These are phyloP conservation scores for Tethea ocularis DNA, from an alignment of 2,888 invertebrate species.

Conservation along the genomic window DNA sequence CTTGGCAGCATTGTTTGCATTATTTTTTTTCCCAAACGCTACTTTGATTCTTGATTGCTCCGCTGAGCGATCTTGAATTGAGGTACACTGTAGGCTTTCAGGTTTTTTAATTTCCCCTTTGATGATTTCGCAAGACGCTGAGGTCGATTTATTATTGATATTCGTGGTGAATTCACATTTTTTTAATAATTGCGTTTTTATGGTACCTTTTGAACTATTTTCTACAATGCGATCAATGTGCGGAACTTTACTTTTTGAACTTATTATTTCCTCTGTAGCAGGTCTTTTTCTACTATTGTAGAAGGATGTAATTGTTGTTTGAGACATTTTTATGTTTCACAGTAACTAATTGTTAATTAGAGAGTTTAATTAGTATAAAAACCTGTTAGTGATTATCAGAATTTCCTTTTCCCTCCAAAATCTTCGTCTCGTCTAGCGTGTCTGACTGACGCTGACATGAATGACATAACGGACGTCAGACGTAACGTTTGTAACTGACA, in stretches of 20 bases:
- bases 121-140: constrained; percentile 11
- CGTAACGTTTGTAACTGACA: no score
- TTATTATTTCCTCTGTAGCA: constrained; percentile 86
- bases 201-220: constrained; percentile 49
- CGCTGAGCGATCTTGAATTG: background rate
- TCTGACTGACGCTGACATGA: no score
- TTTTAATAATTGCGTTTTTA: constrained; percentile 29
- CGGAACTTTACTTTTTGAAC: constrained; percentile 79
- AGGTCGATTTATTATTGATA: constrained; percentile 5
- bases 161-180: constrained; percentile 26
- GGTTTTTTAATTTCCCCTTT: constrained; percentile 17
- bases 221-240: constrained; percentile 55
- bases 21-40: constrained; percentile 64
- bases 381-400: background rate
- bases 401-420: background rate
- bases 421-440: background rate
- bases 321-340: constrained; percentile 84
- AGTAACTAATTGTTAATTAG: background rate
- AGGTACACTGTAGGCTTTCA: constrained; percentile 13
- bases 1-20: constrained; percentile 54
- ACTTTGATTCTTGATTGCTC: constrained; percentile 15
- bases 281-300: constrained; percentile 90
- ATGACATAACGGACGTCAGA: no score
- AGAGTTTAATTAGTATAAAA: background rate
- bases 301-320: constrained; percentile 89